A percentile compares a stretch with the other conserved stretches of the same genome.
phyloP scores from a whole-genome alignment of 2,113 vertebrate genomes.

The Scomber colias region DNA sequence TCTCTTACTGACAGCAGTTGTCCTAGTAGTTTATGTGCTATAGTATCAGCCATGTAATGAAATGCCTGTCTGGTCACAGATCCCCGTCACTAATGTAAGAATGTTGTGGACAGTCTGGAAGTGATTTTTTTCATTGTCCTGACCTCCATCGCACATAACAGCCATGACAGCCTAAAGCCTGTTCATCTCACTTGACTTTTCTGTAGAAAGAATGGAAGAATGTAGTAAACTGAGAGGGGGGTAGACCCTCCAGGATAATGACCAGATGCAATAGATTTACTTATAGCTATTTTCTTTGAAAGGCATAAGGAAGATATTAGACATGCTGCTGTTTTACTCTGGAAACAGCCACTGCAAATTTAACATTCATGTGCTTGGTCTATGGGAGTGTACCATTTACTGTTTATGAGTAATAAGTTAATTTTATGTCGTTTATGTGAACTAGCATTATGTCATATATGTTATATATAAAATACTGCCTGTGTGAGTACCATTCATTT shows the following conservation, averaged over 20 bases:
- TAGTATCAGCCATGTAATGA: conserved; percentile 11
- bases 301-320: conserved; percentile 38
- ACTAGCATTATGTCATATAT: conserved; percentile 29
- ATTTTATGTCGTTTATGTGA: conserved; percentile 32
- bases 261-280: conserved; percentile 42
- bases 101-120: conserved; percentile 55
- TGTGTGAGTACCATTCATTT: conserved; percentile 22
- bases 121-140: conserved; percentile 54
- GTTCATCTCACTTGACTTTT: conserved; percentile 46
- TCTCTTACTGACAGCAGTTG: neutral
- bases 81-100: conserved; percentile 42
- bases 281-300: conserved; percentile 22
- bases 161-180: conserved; percentile 34
- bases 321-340: conserved; percentile 37
- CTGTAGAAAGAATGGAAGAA: conserved; percentile 21
- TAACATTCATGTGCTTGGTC: conserved; percentile 19
- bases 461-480: conserved; percentile 13
- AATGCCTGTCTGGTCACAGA: conserved; percentile 49
- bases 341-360: conserved; percentile 17
- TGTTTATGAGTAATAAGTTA: conserved; percentile 48
- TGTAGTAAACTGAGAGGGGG: conserved; percentile 26
- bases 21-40: conserved; percentile 1
- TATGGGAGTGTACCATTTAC: conserved; percentile 26
- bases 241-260: conserved; percentile 17
- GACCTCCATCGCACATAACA: conserved; percentile 60